phyloP scores from a whole-genome alignment of 2,888 invertebrate species.

The Conops quadrifasciatus region DNA sequence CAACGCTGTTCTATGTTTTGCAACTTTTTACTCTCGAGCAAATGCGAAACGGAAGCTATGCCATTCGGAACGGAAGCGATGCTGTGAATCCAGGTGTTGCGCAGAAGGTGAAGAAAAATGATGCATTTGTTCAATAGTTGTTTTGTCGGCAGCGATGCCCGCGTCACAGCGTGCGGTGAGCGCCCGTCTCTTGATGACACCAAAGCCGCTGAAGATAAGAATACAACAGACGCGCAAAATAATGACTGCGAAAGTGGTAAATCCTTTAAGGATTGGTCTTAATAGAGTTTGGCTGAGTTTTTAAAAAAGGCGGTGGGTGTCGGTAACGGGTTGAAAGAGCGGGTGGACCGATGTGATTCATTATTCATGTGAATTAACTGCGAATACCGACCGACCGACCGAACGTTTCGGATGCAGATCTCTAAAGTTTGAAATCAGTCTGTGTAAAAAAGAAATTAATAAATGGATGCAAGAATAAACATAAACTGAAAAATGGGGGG shows the following conservation, averaged over 20 bases:
- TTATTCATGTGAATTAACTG: conserved; percentile 17
- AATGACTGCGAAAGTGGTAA: conserved; percentile 31
- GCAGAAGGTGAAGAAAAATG: conserved; percentile 25
- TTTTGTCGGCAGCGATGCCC: neutral
- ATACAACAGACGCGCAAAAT: conserved; percentile 25
- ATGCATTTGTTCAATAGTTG: conserved; percentile 29
- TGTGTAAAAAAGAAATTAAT: no score
- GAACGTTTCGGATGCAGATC: no score
- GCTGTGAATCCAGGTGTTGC: conserved; percentile 7
- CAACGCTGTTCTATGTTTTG: neutral
- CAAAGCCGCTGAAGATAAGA: conserved; percentile 32
- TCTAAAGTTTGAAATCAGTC: no score
- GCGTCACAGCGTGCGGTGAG: neutral
- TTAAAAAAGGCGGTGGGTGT: neutral
- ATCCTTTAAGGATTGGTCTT: conserved; percentile 27
- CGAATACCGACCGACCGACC: no score
- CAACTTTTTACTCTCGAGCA: neutral
- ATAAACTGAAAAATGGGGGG: no score
- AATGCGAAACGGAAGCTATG: conserved; percentile 6
- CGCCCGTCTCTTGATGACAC: neutral
- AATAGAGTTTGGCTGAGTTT: conserved; percentile 1
- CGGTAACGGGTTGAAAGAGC: neutral
- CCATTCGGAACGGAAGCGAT: neutral
- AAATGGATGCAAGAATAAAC: no score
- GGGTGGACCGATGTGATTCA: neutral